phyloP scores from a whole-genome alignment of 2,113 vertebrate genomes.

The Dicentrarchus labrax region DNA sequence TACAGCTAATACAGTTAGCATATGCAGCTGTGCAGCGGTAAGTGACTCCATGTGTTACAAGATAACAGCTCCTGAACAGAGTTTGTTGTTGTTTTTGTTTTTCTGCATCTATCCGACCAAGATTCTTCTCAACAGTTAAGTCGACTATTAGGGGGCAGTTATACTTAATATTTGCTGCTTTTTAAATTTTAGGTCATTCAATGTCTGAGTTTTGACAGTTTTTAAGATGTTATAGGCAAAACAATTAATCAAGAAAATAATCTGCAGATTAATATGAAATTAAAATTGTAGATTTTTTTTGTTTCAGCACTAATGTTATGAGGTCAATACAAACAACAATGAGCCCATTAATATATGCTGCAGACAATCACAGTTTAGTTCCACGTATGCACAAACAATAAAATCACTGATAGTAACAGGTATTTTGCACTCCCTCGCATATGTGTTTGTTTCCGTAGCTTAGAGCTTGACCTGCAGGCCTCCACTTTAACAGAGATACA shows the following conservation, averaged over 20 bases:
- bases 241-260: not conserved
- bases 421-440: not conserved
- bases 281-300: not conserved
- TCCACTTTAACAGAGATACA: constrained; percentile 34
- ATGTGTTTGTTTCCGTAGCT: not conserved
- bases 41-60: too few relatives aligned
- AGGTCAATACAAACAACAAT: not conserved
- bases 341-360: not conserved
- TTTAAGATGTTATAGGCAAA: not conserved
- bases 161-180: not conserved
- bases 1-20: too few relatives aligned
- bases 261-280: not conserved
- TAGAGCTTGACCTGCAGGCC: constrained; percentile 9
- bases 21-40: too few relatives aligned
- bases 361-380: not conserved
- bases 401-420: not conserved
- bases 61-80: too few relatives aligned
- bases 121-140: too few relatives aligned
- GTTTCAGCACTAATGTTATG: not conserved
- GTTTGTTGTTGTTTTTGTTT: too few relatives aligned
- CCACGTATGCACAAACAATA: not conserved
- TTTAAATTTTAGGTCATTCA: not conserved
- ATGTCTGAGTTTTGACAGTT: not conserved
- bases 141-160: too few relatives aligned
- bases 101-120: too few relatives aligned